These are phyloP conservation scores for Pristis pectinata DNA, from an alignment of 2,797 vertebrate genomes.

Conservation along the genomic window DNA sequence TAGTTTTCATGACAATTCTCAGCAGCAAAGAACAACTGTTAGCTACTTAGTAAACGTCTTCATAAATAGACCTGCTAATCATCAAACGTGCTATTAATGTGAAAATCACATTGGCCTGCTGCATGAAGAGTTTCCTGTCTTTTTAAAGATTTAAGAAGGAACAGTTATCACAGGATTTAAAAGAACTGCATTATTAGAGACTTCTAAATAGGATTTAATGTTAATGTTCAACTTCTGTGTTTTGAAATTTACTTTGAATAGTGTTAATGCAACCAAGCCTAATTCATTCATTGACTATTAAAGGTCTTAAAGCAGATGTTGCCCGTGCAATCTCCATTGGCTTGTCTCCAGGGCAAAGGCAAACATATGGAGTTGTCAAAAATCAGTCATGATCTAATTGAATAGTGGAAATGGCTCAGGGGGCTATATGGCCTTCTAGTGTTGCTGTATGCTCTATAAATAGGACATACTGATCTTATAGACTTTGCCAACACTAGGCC, in stretches of 20 bases:
- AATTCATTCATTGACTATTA: not conserved
- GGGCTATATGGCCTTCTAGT: too few species aligned
- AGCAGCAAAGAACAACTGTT: not conserved
- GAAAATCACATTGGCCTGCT: not conserved
- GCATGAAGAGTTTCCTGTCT: not conserved
- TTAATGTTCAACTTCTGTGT: not conserved
- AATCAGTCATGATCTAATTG: too few species aligned
- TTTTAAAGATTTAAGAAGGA: not conserved
- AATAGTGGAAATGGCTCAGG: too few species aligned
- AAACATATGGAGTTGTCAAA: too few species aligned
- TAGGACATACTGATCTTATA: not conserved
- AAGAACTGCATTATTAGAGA: not conserved
- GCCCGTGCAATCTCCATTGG: not conserved
- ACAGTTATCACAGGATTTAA: not conserved
- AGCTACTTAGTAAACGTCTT: not conserved
- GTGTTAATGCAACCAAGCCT: not conserved
- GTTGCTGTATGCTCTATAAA: not conserved
- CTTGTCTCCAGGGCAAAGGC: not conserved
- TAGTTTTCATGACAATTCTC: not conserved
- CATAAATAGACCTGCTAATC: not conserved
- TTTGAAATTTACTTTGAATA: not conserved
- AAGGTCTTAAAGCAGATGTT: not conserved
- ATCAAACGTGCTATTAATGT: not conserved
- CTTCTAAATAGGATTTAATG: not conserved
- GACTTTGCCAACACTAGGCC: not conserved